Evolutionary conservation across 2,113 vertebrate genomes (phyloP), one percentile per base, ranked within the genome.

Genomic region (Sigmodon hispidus): DNA sequence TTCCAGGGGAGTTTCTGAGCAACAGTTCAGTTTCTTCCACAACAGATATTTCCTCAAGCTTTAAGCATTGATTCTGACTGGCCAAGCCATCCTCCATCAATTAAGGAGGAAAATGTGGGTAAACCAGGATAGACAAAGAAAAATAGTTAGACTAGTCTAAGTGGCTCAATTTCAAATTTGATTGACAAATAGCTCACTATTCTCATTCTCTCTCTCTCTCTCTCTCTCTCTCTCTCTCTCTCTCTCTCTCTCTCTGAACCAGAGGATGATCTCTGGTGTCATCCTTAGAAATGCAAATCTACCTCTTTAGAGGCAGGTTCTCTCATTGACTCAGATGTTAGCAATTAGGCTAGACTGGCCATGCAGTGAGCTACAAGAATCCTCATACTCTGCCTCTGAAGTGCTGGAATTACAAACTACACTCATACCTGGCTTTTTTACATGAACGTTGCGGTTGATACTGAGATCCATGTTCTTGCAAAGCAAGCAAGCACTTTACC

Each of bases 1-100:
- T 95, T 93, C 70, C 17, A 94, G 80, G 22, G 48, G 63, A 87
- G 87, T 73, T 94, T 55, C 72, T 85, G 80, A 96, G 73, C n/a
- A 73, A 63, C 61, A 91, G 61, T 91, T 31, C 59, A 57, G 61
- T 55, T 95, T 70, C 94, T 59, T 65, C 76, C 94, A 48, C 52
- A 92, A 80, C 10, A 92, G 65, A 57, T 90, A 29, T 85, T 61
- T 95, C 52, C 57, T 94, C 67, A 55, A 76, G 45, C n/a, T 94
- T 81, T 95, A 75, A 73, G 40, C 91, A 93, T 90, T 31, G 84
- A 93, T 94, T 69, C 75, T 34, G 79, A 72, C 36, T 55, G 52
- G n/a, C 45, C 34, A 22, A 69, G 4, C 24, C 34, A n/a, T 65
- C 6, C 12, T 91, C 40, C 73, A 0, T 81, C 80, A 93, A 43